phyloP scores from a whole-genome alignment of 2,797 vertebrate genomes.

The Adelosebastes latens region DNA sequence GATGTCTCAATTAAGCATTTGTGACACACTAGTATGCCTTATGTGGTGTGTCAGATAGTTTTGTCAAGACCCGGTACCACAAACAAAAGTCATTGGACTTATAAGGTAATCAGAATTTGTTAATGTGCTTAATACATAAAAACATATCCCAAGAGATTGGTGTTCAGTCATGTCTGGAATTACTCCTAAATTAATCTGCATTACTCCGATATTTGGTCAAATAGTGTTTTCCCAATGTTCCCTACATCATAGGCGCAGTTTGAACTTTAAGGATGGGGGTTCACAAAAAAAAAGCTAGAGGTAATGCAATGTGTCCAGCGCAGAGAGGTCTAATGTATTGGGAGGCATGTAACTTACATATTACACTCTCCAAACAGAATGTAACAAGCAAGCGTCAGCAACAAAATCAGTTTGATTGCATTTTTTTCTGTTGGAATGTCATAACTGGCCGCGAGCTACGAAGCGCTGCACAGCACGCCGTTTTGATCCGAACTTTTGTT shows the following conservation, averaged over 20 bases:
- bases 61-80: neutral
- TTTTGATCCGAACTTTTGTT: too few relatives aligned
- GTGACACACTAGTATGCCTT: slow-evolving; percentile 39
- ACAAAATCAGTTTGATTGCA: neutral
- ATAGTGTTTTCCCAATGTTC: neutral
- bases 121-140: neutral
- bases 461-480: neutral
- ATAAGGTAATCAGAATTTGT: neutral
- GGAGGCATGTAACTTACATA: neutral
- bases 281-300: neutral
- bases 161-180: neutral
- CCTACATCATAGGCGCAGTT: neutral
- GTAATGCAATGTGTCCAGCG: neutral
- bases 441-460: neutral
- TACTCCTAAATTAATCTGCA: too few relatives aligned
- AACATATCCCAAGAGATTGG: neutral
- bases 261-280: neutral
- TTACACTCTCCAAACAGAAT: neutral
- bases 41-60: neutral
- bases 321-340: neutral
- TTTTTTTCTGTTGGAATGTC: neutral
- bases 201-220: neutral
- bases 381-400: neutral
- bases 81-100: neutral
- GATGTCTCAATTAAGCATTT: slow-evolving; percentile 65